A percentile compares a stretch with the other conserved stretches of the same genome.
phyloP scores from a whole-genome alignment of 2,888 invertebrate genomes.

The Dicycla oo region DNA sequence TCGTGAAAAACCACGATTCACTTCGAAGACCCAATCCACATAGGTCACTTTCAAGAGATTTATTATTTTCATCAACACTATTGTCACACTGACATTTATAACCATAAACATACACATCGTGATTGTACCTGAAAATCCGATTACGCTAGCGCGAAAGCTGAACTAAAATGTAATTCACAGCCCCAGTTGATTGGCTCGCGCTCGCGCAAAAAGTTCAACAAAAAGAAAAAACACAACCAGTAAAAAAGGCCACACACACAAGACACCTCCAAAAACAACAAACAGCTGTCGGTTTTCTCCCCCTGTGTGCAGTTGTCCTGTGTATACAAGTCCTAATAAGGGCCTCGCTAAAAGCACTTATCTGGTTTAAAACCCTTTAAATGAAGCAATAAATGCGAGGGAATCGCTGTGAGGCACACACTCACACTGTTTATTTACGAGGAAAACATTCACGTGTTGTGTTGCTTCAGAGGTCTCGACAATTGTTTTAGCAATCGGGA shows the following conservation, averaged over 20 bases:
- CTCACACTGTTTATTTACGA: slow-evolving; percentile 68
- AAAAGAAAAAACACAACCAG: slow-evolving; percentile 34
- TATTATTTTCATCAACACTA: not conserved
- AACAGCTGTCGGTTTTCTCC: slow-evolving; percentile 56
- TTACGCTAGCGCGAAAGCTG: slow-evolving; percentile 1
- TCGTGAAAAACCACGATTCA: not conserved
- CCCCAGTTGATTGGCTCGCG: slow-evolving; percentile 51
- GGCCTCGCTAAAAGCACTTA: slow-evolving; percentile 80
- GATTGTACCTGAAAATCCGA: slow-evolving; percentile 5
- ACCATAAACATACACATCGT: not conserved
- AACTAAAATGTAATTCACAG: slow-evolving; percentile 44
- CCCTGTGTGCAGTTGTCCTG: slow-evolving; percentile 63
- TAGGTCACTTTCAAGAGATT: not conserved
- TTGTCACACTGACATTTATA: not conserved
- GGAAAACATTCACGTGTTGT: slow-evolving; percentile 51
- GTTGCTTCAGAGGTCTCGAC: slow-evolving; percentile 52
- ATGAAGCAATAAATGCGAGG: slow-evolving; percentile 84
- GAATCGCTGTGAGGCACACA: slow-evolving; percentile 67
- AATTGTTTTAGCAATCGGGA: slow-evolving; percentile 58
- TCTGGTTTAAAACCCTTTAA: slow-evolving; percentile 83
- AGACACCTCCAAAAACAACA: slow-evolving; percentile 56
- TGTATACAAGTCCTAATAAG: slow-evolving; percentile 78
- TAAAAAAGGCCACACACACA: slow-evolving; percentile 50
- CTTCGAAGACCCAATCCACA: not conserved
- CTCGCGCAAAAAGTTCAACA: slow-evolving; percentile 31